Conservation (phyloP, 2,113 vertebrate species). For the Dermatemys mawii region DNA sequence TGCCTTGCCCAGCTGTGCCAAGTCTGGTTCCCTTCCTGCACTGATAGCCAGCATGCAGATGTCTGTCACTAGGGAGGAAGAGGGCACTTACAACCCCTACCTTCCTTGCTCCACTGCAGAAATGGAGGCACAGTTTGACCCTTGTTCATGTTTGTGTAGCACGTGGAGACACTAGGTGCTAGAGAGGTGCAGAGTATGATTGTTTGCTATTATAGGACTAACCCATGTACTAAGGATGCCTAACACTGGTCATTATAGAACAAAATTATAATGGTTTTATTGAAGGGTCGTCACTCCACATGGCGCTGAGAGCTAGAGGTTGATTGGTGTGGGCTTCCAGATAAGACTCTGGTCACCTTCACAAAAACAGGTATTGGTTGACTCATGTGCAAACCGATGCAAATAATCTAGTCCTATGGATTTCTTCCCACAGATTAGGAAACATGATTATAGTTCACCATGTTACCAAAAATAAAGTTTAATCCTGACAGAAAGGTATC, state of each 20-base stretch:
- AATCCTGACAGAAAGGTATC: background rate
- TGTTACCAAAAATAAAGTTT: background rate
- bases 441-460: background rate
- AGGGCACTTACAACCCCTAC: background rate
- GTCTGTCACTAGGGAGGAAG: background rate
- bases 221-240: background rate
- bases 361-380: background rate
- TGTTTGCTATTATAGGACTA: background rate
- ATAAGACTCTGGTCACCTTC: background rate
- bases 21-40: accelerated
- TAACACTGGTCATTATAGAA: background rate
- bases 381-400: background rate
- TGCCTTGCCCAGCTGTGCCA: background rate
- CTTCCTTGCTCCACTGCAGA: background rate
- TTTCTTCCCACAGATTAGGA: background rate
- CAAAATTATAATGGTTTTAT: background rate
- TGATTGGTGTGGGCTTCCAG: background rate
- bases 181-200: background rate
- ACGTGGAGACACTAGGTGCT: background rate
- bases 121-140: background rate
- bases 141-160: background rate
- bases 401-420: background rate
- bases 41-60: background rate
- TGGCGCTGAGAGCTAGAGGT: background rate
- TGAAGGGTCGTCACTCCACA: background rate